Conservation (phyloP, 2,113 vertebrate genomes). For the Campylomormyrus numenius region DNA sequence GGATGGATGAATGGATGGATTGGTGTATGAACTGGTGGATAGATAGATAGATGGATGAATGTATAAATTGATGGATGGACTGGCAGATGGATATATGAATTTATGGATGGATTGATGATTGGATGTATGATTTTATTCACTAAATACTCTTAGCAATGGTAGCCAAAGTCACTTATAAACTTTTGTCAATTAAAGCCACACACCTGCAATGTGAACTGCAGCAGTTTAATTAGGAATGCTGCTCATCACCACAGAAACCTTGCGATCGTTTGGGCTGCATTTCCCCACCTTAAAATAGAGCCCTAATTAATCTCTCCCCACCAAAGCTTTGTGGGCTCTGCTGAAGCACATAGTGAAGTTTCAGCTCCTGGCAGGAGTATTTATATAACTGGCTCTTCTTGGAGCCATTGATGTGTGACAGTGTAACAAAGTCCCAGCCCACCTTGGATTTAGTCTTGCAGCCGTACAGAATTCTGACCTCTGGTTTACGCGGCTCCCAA, state of each 20-base stretch:
- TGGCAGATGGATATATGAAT: neutral
- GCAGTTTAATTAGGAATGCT: neutral
- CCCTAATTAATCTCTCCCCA: neutral
- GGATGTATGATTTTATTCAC: neutral
- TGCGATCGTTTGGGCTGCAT: neutral
- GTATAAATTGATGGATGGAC: neutral
- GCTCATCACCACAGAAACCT: neutral
- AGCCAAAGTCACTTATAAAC: neutral
- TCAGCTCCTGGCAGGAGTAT: neutral
- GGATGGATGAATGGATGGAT: neutral
- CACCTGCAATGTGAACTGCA: neutral
- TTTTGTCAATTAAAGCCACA: neutral
- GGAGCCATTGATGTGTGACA: neutral
- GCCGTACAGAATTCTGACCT: neutral
- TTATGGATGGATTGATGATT: neutral
- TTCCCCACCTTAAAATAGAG: neutral
- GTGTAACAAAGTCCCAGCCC: neutral
- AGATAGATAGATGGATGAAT: neutral
- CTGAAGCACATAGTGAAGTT: neutral
- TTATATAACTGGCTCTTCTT: neutral
- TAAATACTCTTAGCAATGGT: neutral
- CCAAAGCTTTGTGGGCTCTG: neutral
- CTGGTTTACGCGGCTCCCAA: too few relatives aligned
- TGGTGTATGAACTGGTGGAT: neutral
- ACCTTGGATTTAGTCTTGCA: neutral